Evolutionary conservation across 2,797 vertebrate genomes (phyloP).

Genomic region (Brachyrhaphis roseni): DNA sequence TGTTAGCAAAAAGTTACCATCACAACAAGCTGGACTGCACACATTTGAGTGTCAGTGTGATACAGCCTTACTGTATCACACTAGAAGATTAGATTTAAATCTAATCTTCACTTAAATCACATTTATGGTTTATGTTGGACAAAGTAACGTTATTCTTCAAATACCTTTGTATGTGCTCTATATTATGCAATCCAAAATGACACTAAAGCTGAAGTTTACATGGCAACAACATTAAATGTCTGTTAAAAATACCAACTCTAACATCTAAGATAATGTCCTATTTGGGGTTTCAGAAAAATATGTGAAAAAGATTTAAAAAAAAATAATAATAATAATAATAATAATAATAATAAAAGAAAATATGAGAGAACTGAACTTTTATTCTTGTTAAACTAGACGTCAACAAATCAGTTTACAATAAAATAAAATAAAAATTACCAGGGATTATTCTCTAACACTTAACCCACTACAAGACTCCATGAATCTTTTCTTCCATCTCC

Average conservation of each 20-base stretch:
- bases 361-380: neutral
- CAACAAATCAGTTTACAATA: constrained; percentile 7
- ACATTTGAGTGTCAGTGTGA: neutral
- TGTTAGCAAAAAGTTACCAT: neutral
- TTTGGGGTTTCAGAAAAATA: neutral
- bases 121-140: neutral
- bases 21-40: neutral
- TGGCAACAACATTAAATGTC: constrained; percentile 4
- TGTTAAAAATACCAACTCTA: neutral
- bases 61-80: neutral
- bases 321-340: too few species aligned
- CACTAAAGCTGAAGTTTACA: neutral
- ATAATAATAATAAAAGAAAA: neutral
- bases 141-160: neutral
- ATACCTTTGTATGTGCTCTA: neutral
- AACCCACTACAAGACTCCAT: constrained; percentile 17
- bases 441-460: neutral
- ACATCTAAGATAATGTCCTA: neutral
- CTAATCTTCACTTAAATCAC: neutral
- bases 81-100: too few species aligned
- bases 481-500: constrained; percentile 30
- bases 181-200: neutral
- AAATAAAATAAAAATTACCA: constrained; percentile 20
- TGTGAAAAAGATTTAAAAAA: constrained; percentile 3
- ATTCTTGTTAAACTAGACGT: neutral